Conservation (phyloP, 2,113 vertebrate species). For the Phocoena phocoena region DNA sequence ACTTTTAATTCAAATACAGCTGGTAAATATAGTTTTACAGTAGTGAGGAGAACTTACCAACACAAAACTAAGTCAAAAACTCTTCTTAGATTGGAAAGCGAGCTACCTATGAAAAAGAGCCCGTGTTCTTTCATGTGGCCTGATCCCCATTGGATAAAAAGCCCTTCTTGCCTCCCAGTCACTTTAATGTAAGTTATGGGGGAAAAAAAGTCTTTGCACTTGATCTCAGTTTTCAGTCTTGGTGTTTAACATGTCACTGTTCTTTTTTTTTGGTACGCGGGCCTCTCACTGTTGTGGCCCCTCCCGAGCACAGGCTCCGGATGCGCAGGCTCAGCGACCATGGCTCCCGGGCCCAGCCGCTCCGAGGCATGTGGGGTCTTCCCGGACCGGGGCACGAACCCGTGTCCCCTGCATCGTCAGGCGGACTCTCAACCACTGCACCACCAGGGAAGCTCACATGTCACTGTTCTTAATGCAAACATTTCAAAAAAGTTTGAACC, state of each 20-base stretch:
- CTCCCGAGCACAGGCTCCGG: too few relatives aligned
- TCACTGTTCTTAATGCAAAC: constrained; percentile 54
- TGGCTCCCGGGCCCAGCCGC: too few relatives aligned
- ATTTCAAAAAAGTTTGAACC: constrained; percentile 39
- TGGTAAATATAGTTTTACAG: neutral
- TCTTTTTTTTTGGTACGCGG: neutral
- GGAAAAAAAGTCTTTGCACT: constrained; percentile 37
- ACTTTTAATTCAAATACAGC: constrained; percentile 4
- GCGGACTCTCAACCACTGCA: too few relatives aligned
- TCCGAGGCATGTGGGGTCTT: too few relatives aligned
- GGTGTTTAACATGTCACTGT: constrained; percentile 38
- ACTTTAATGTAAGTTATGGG: constrained; percentile 52
- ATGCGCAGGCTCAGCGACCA: too few relatives aligned
- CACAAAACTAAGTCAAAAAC: neutral
- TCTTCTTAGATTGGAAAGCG: neutral
- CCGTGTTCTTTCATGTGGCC: neutral
- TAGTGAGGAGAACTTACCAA: neutral
- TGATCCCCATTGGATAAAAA: neutral
- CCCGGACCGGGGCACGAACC: too few relatives aligned
- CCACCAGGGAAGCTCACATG: neutral
- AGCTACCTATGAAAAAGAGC: neutral
- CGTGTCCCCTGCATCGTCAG: too few relatives aligned
- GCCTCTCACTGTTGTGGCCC: too few relatives aligned
- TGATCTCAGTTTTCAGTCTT: constrained; percentile 40
- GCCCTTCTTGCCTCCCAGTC: neutral